Evolutionary conservation across 1,140 invertebrate species (phyloP).

Genomic region (Euwallacea fornicatus): DNA sequence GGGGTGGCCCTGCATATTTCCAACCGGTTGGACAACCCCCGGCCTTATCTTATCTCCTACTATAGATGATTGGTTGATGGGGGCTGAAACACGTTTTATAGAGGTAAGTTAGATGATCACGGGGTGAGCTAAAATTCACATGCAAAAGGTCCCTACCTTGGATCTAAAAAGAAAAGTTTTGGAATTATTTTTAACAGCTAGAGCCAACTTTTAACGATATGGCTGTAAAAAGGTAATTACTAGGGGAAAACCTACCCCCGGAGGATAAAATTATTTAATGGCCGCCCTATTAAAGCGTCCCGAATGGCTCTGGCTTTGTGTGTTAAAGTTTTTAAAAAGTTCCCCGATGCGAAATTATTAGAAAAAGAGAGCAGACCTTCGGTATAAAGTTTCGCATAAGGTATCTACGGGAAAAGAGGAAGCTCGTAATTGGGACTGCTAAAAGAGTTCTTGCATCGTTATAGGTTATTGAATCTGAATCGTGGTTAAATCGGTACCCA

Average conservation of each 20-base stretch:
- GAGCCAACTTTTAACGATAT: slow-evolving; percentile 18
- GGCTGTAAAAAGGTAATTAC: slow-evolving; percentile 28
- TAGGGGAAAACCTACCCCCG: slow-evolving; percentile 9
- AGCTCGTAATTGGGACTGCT: no score
- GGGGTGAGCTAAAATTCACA: no score
- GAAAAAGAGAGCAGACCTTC: not conserved
- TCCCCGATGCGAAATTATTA: slow-evolving; percentile 9
- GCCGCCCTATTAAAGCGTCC: slow-evolving; percentile 14
- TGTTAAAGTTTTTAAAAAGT: slow-evolving; percentile 21
- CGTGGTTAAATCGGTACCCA: no score
- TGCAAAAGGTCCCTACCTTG: no score
- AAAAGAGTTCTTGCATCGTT: no score
- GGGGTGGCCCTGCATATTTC: slow-evolving; percentile 42
- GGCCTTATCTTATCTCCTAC: slow-evolving; percentile 56
- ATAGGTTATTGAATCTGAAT: no score
- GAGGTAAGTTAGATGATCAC: no score
- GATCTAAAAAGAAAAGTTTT: no score
- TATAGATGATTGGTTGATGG: slow-evolving; percentile 55
- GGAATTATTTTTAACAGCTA: not conserved
- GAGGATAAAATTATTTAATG: slow-evolving; percentile 29
- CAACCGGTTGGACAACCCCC: slow-evolving; percentile 51
- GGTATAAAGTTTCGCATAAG: no score
- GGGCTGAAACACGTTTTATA: slow-evolving; percentile 52
- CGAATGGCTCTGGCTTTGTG: slow-evolving; percentile 12
- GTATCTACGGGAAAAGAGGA: no score